Percentiles rank a stretch among this genome's conserved stretches.
These are phyloP conservation scores for Oscheius onirici DNA, from an alignment of 2,888 invertebrate species.

Conservation along the genomic window DNA sequence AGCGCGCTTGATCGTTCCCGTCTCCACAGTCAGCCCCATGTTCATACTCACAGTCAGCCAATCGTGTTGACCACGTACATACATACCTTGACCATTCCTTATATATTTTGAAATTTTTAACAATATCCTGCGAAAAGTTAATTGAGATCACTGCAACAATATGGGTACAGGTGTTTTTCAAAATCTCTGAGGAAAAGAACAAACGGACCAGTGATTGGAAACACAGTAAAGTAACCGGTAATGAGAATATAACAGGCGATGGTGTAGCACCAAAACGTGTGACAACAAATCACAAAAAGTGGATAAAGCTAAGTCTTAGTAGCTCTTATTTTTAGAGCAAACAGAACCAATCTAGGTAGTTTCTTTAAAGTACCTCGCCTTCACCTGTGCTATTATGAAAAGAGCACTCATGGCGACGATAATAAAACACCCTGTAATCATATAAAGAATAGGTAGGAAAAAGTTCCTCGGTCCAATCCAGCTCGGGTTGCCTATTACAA, in stretches of 20 bases:
- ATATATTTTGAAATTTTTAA: too few relatives aligned
- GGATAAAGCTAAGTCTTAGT: background rate
- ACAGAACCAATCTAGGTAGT: background rate
- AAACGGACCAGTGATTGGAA: background rate
- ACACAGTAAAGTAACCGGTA: background rate
- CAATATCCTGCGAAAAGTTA: too few relatives aligned
- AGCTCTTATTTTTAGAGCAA: too few relatives aligned
- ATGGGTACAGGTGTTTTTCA: too few relatives aligned
- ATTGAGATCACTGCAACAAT: too few relatives aligned
- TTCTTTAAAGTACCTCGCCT: slow-evolving; percentile 71
- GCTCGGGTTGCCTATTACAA: slow-evolving; percentile 94
- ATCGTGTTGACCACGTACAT: too few relatives aligned
- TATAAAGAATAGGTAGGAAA: slow-evolving; percentile 95
- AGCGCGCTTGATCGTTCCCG: too few relatives aligned
- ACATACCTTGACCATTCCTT: too few relatives aligned
- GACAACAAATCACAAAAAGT: background rate
- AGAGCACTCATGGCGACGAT: slow-evolving; percentile 89
- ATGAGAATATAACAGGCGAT: background rate
- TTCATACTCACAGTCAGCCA: too few relatives aligned
- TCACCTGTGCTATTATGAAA: slow-evolving; percentile 90
- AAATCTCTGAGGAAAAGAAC: background rate
- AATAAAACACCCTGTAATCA: slow-evolving; percentile 88
- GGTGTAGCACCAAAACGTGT: too few relatives aligned
- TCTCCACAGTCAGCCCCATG: too few relatives aligned
- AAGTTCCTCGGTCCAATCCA: slow-evolving; percentile 96